Evolutionary conservation across 2,888 invertebrate genomes (phyloP).

Genomic region (Heliconius aoede): DNA sequence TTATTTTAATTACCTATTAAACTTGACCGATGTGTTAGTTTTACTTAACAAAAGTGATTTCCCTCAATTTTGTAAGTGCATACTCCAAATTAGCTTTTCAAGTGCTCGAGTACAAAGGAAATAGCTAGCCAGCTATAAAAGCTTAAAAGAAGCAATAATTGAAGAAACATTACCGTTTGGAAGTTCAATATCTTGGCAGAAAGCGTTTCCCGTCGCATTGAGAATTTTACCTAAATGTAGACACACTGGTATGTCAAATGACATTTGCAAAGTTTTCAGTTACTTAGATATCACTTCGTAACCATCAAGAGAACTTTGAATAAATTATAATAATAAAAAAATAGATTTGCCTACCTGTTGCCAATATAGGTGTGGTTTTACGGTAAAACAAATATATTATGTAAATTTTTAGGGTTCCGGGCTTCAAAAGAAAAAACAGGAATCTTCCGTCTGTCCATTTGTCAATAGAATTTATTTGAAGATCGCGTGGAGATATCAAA

Average conservation of each 20-base stretch:
- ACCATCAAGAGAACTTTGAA: background rate
- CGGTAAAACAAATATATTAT: too few species aligned
- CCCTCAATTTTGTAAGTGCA: background rate
- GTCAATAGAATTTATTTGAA: too few species aligned
- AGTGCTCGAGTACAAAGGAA: slow-evolving; percentile 21
- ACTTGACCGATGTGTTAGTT: background rate
- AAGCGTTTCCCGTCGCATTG: slow-evolving; percentile 15
- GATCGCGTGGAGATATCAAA: too few species aligned
- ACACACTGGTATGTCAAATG: slow-evolving; percentile 5
- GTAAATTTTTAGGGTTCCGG: too few species aligned
- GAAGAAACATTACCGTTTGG: slow-evolving; percentile 32
- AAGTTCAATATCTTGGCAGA: slow-evolving; percentile 32
- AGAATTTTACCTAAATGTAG: background rate
- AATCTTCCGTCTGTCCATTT: too few species aligned
- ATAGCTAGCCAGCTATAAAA: slow-evolving; percentile 25
- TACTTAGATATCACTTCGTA: background rate
- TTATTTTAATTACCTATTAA: background rate
- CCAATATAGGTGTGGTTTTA: background rate
- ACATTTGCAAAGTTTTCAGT: background rate
- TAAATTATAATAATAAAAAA: background rate
- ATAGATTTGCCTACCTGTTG: background rate
- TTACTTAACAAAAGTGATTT: background rate
- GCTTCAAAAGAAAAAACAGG: too few species aligned
- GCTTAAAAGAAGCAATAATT: slow-evolving; percentile 33
- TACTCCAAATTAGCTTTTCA: slow-evolving; percentile 13